Base-by-base conservation (phyloP, 2,113 vertebrate species). In the Ailuropoda melanoleuca region DNA sequence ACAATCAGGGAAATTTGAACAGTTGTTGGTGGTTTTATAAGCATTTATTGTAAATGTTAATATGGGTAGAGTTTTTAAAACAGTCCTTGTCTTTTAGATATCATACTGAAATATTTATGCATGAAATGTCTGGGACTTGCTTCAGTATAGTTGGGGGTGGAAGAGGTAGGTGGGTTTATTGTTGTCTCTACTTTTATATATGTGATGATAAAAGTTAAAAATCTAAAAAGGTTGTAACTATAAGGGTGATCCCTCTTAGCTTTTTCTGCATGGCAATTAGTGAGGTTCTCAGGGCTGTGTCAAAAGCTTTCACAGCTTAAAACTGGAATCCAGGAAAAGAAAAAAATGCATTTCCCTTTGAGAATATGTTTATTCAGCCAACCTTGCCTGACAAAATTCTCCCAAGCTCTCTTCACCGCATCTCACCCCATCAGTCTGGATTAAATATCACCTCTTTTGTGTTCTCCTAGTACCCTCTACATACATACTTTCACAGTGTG, bases 271-370 rank as follows among this genome's bases (percentile, higher is more conserved):
- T 56, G 43, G 31, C 72, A 4, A 70, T 21, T 75, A 60, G 78
- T 62, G 66, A 87, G 58, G 19, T 64, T 90, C 53, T 82, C 12
- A 81, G 68, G 26, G 29, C 24, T 94, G 15, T 60, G 12, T 86
- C 53, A 70, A n/a, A n/a, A 85, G 84, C 21, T 90, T 91, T 95
- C 81, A 60, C 68, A 48, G 50, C 18, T 95, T 95, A 82, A 81
- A 92, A 82, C 62, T 50, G 39, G 66, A 94, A 85, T 77, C 50
- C 3, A 86, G 50, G 50, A 87, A 92, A 94, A 77, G 48, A 55
- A 29, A 12, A 86, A 66, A 96, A 53, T n/a, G 80, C 12, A 34
- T 86, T 83, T 94, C 58, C 60, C 53, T 95, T 90, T 87, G 34
- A 34, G 15, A 75, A 83, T 70, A 18, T 72, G 62, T 70, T 87